Evolutionary conservation across 1,140 invertebrate genomes (phyloP).

Genomic region (Rhizoglyphus robini): DNA sequence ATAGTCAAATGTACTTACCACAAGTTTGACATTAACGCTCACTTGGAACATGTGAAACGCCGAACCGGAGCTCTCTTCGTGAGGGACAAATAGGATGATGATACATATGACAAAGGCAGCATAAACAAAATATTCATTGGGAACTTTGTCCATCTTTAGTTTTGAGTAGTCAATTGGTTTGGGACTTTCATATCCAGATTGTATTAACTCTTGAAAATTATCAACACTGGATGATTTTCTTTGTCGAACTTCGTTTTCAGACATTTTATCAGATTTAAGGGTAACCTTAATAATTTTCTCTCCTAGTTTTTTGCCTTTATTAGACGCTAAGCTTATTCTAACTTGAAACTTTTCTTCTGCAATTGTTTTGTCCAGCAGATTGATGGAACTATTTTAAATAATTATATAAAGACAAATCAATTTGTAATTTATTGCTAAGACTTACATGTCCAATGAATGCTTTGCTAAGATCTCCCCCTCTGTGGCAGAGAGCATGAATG

Average conservation of each 20-base stretch:
- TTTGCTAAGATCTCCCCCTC: slow-evolving; percentile 1
- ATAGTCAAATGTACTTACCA: background rate
- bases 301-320: slow-evolving; percentile 7
- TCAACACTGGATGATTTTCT: background rate
- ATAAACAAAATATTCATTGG: slow-evolving; percentile 1
- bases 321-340: background rate
- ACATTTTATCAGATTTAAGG: background rate
- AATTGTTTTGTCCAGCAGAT: slow-evolving; percentile 9
- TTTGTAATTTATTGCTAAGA: background rate
- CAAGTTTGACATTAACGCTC: slow-evolving; percentile 5
- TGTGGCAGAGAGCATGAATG: slow-evolving; percentile 7
- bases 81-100: background rate
- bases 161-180: background rate
- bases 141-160: background rate
- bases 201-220: background rate
- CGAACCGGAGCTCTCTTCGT: background rate
- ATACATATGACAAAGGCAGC: slow-evolving; percentile 1
- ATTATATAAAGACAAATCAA: background rate
- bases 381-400: background rate
- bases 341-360: slow-evolving; percentile 14
- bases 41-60: background rate
- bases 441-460: slow-evolving; percentile 18
- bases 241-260: background rate
- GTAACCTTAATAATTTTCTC: slow-evolving; percentile 5
- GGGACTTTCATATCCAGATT: background rate